Evolutionary conservation across 2,113 vertebrate species (phyloP).

Genomic region (Brachirus orientalis): DNA sequence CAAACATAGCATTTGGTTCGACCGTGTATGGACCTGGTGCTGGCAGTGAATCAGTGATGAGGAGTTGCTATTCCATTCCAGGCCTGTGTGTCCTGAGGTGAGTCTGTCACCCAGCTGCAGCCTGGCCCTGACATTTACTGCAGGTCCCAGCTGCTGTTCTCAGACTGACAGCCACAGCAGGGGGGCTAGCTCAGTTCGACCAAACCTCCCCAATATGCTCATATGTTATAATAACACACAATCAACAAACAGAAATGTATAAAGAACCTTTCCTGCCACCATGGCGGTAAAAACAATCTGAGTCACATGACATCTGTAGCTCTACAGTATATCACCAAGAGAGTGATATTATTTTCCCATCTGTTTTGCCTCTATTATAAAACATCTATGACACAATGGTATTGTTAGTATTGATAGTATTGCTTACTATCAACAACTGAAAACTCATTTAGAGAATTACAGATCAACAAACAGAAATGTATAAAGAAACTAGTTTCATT

Average conservation of each 20-base stretch:
- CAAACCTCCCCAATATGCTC: conserved; percentile 1
- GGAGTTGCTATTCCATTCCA: conserved; percentile 20
- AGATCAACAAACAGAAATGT: no score
- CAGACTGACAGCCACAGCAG: conserved; percentile 34
- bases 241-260: no score
- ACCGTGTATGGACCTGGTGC: neutral
- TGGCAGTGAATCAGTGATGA: conserved; percentile 18
- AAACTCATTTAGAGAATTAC: no score
- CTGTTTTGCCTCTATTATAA: no score
- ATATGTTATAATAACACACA: neutral
- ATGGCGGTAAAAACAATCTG: no score
- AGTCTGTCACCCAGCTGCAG: conserved; percentile 35
- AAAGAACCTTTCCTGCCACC: no score
- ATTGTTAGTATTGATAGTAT: no score
- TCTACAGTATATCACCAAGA: no score
- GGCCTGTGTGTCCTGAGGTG: conserved; percentile 10
- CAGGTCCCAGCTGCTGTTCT: conserved; percentile 31
- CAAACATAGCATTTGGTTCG: neutral
- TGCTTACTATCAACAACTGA: no score
- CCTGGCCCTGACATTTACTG: conserved; percentile 36
- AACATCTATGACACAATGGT: no score
- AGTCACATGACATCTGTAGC: no score
- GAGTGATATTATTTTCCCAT: no score
- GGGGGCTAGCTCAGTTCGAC: conserved; percentile 9
- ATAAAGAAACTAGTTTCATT: neutral